These are phyloP conservation scores for Lateolabrax maculatus DNA, from an alignment of 2,797 vertebrate species.

Conservation along the genomic window DNA sequence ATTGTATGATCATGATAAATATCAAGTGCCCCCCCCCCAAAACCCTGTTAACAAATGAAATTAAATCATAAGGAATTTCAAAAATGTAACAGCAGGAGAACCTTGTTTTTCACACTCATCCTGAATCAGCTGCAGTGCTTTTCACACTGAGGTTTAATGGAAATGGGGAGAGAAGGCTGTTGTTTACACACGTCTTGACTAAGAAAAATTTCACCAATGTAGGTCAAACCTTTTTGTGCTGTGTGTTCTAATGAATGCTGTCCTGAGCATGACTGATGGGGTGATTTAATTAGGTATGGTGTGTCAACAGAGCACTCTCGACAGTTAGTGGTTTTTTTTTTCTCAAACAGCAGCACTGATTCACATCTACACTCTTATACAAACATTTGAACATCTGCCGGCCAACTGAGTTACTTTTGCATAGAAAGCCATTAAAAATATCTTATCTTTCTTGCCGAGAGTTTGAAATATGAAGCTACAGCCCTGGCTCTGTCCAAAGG, in stretches of 20 bases:
- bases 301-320: conserved; percentile 58
- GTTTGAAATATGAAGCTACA: neutral
- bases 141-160: conserved; percentile 37
- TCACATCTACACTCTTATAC: neutral
- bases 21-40: neutral
- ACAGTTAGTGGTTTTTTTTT: conserved; percentile 30
- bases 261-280: conserved; percentile 65
- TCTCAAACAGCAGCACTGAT: conserved; percentile 18
- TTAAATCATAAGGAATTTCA: conserved; percentile 36
- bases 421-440: neutral
- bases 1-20: neutral
- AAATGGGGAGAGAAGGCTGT: conserved; percentile 14
- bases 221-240: conserved; percentile 70
- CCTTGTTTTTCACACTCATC: conserved; percentile 35
- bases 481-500: neutral
- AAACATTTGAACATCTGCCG: neutral
- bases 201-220: conserved; percentile 63
- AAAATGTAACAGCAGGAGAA: conserved; percentile 35
- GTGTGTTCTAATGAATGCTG: conserved; percentile 61
- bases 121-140: conserved; percentile 12
- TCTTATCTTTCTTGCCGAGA: neutral
- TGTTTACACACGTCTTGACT: conserved; percentile 58
- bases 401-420: neutral
- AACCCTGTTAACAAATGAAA: conserved; percentile 20
- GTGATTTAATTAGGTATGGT: conserved; percentile 69